Conservation (phyloP, 2,888 invertebrate species). For the Caenorhabditis doughertyi region DNA sequence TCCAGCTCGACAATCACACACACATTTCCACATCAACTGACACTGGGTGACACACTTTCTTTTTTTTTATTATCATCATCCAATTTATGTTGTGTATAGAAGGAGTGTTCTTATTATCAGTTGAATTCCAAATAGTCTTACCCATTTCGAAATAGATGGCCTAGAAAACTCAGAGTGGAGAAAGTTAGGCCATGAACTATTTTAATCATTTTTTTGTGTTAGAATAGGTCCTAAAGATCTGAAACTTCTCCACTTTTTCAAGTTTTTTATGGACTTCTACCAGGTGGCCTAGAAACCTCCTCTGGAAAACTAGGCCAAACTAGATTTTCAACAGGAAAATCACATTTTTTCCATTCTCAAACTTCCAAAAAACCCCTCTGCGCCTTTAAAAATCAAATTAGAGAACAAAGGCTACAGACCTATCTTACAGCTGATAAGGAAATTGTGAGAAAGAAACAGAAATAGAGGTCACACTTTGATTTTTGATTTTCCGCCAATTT, state of each 20-base stretch:
- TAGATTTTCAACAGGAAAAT: no score
- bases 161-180: no score
- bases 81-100: slow-evolving; percentile 24
- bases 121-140: neutral
- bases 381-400: neutral
- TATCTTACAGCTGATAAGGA: slow-evolving; percentile 2
- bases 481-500: slow-evolving; percentile 17
- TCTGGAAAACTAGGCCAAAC: no score
- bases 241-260: no score
- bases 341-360: no score
- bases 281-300: no score
- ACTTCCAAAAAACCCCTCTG: no score
- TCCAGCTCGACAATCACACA: slow-evolving; percentile 23
- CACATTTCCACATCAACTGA: slow-evolving; percentile 3
- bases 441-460: neutral
- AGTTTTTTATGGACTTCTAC: no score
- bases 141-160: no score
- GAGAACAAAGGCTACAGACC: neutral
- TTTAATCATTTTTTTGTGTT: no score
- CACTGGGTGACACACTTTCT: slow-evolving; percentile 4
- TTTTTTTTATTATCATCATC: slow-evolving; percentile 1
- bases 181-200: no score
- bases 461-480: slow-evolving; percentile 11
- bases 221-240: no score
- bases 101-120: slow-evolving; percentile 20